A percentile compares a stretch with the other conserved stretches of the same genome.
Evolutionary conservation across 1,140 invertebrate species (phyloP).

Genomic region (Odontomachus brunneus): DNA sequence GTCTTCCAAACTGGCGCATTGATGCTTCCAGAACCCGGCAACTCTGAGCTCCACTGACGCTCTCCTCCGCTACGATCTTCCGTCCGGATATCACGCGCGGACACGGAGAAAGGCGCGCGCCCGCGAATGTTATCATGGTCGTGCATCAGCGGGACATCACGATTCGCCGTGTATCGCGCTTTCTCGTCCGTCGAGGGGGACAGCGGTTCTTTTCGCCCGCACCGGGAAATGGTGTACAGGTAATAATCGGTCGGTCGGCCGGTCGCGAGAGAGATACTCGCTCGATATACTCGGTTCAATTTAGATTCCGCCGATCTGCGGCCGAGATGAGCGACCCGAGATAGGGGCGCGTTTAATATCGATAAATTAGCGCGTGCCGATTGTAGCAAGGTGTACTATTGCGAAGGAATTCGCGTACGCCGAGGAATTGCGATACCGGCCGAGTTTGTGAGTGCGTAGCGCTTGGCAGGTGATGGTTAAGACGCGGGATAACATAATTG

Average conservation of each 20-base stretch:
- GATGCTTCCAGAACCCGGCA: too few species aligned
- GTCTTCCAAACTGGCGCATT: too few species aligned
- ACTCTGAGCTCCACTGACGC: too few species aligned
- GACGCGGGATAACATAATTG: background rate
- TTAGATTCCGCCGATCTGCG: conserved; percentile 11
- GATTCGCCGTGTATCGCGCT: conserved; percentile 37
- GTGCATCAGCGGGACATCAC: conserved; percentile 73
- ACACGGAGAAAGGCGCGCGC: conserved; percentile 69
- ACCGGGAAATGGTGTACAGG: background rate
- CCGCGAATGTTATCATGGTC: conserved; percentile 67
- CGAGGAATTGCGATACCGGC: too few species aligned
- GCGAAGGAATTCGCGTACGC: background rate
- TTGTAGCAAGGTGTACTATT: background rate
- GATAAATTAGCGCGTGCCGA: background rate
- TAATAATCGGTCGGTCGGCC: conserved; percentile 13
- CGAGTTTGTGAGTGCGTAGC: background rate
- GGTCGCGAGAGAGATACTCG: background rate
- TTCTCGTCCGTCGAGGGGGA: conserved; percentile 18
- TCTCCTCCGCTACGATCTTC: conserved; percentile 65
- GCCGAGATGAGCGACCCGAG: conserved; percentile 2
- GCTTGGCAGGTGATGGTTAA: background rate
- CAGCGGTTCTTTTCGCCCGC: conserved; percentile 17
- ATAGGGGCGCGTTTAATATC: background rate
- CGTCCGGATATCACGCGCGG: conserved; percentile 71
- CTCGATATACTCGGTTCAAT: background rate